Evolutionary conservation across 2,113 vertebrate genomes (phyloP).

Genomic region (Actenoides hombroni): DNA sequence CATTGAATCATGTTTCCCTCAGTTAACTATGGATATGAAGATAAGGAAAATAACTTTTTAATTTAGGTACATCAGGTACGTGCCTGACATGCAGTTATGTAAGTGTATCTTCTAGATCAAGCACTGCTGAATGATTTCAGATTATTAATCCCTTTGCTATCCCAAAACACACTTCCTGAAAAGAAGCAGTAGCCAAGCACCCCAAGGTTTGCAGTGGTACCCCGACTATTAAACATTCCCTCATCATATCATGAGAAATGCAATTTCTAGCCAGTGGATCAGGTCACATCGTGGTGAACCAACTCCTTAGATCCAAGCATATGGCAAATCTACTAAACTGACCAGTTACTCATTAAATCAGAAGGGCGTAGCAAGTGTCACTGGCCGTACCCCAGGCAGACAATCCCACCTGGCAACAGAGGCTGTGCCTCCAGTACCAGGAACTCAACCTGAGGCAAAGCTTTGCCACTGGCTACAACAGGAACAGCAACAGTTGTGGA

Average conservation of each 20-base stretch:
- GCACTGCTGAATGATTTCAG: not conserved
- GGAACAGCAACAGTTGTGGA: not conserved
- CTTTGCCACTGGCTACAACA: not conserved
- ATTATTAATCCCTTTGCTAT: not conserved
- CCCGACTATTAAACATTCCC: not conserved
- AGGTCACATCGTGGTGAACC: not conserved
- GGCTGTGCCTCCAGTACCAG: not conserved
- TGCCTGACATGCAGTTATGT: not conserved
- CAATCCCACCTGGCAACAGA: not conserved
- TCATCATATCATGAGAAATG: not conserved
- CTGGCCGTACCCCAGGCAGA: not conserved
- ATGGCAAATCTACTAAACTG: not conserved
- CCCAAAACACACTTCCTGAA: not conserved
- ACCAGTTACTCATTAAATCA: not conserved
- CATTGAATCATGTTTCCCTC: not conserved
- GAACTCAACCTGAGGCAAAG: not conserved
- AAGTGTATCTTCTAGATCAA: not conserved
- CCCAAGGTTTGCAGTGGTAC: not conserved
- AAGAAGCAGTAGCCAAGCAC: not conserved
- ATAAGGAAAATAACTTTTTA: not conserved
- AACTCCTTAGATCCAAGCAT: not conserved
- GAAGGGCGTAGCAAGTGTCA: not conserved
- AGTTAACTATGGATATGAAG: not conserved
- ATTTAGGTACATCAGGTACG: not conserved
- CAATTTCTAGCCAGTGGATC: not conserved